Percentiles rank a stretch among this genome's conserved stretches.
Evolutionary conservation across 1,140 invertebrate genomes (phyloP).

Genomic region (Littorina saxatilis): DNA sequence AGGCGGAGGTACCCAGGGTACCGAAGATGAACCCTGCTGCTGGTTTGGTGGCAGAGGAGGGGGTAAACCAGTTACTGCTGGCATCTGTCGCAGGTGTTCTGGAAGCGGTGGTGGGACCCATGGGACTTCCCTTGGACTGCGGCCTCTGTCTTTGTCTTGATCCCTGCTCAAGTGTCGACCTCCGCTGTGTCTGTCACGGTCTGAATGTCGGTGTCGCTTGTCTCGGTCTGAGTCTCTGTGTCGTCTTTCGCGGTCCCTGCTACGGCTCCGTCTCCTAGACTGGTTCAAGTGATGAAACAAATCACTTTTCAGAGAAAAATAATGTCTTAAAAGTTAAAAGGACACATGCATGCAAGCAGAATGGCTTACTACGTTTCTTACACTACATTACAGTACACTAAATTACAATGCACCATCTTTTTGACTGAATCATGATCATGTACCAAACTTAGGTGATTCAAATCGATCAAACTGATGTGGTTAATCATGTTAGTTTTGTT

Average conservation of each 20-base stretch:
- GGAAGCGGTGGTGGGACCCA: slow-evolving; percentile 26
- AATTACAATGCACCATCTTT: too few relatives aligned
- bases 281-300: too few relatives aligned
- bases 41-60: background rate
- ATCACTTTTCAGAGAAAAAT: too few relatives aligned
- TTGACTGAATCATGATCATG: too few relatives aligned
- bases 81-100: background rate
- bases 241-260: background rate
- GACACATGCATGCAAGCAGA: too few relatives aligned
- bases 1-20: background rate
- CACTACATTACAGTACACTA: too few relatives aligned
- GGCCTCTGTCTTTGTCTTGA: background rate
- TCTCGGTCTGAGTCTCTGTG: background rate
- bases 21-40: background rate
- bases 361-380: too few relatives aligned
- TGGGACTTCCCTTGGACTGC: background rate
- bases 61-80: background rate
- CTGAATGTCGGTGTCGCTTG: background rate
- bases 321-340: too few relatives aligned
- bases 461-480: too few relatives aligned
- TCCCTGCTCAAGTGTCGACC: too few relatives aligned
- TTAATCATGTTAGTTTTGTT: too few relatives aligned
- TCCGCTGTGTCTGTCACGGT: background rate
- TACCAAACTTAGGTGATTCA: too few relatives aligned
- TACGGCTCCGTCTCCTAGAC: background rate